Evolutionary conservation across 2,113 vertebrate species (phyloP).

Genomic region (Sphaerodactylus townsendi): DNA sequence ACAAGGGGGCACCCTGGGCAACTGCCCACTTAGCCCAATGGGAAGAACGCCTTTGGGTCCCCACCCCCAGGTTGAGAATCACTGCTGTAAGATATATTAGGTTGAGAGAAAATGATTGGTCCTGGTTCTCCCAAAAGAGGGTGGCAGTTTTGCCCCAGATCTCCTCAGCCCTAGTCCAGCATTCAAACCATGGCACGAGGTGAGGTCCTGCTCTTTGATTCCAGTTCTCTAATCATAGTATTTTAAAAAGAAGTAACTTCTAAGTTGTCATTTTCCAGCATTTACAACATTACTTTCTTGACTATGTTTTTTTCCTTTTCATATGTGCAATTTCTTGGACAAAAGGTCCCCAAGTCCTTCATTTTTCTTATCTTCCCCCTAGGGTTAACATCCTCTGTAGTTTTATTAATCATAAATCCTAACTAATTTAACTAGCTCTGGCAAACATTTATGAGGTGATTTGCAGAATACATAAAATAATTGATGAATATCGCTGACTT

Average conservation of each 20-base stretch:
- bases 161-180: too few species aligned
- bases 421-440: neutral
- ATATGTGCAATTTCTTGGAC: rapidly evolving
- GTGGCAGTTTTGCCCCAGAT: too few species aligned
- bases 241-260: neutral
- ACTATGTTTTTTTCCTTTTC: conserved; percentile 22
- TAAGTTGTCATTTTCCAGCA: neutral
- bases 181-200: too few species aligned
- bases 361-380: neutral
- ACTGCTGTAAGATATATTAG: too few species aligned
- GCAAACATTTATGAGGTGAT: neutral
- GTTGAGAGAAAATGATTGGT: too few species aligned
- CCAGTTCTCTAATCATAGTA: neutral
- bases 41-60: too few species aligned
- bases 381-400: conserved; percentile 8
- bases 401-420: neutral
- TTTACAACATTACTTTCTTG: neutral
- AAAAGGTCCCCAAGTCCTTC: conserved; percentile 12
- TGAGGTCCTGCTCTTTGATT: neutral
- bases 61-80: too few species aligned
- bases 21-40: too few species aligned
- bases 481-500: neutral
- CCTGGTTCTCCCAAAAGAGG: too few species aligned
- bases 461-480: neutral
- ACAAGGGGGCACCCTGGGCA: too few species aligned